Conservation (phyloP, 2,113 vertebrate genomes). For the Cinclus cinclus region DNA sequence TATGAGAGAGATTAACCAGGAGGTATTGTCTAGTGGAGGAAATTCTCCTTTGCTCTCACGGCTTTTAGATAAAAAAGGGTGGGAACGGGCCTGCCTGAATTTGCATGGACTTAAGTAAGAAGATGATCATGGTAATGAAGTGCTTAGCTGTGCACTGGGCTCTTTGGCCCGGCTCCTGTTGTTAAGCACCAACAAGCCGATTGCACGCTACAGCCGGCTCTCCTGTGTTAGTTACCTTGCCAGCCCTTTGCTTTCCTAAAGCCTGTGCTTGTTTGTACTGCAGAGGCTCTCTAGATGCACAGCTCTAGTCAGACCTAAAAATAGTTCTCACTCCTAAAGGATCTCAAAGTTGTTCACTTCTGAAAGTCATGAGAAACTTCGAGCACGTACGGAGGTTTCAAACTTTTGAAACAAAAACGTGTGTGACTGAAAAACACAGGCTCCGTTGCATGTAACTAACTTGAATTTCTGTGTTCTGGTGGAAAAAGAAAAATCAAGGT, state of each 20-base stretch:
- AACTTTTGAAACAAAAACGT: not conserved
- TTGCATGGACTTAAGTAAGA: constrained; percentile 40
- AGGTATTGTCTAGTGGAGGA: not conserved
- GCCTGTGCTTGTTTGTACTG: not conserved
- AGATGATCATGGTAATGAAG: not conserved
- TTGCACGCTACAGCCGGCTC: not conserved
- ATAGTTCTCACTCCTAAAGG: rapidly evolving
- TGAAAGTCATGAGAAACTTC: not conserved
- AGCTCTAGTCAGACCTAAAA: not conserved
- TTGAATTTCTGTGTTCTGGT: not conserved
- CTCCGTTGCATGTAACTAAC: not conserved
- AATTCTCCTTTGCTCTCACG: constrained; percentile 2
- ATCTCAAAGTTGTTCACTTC: not conserved
- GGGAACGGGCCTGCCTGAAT: constrained; percentile 44
- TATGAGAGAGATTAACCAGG: constrained; percentile 14
- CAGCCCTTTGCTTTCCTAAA: not conserved
- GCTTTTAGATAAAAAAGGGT: constrained; percentile 47
- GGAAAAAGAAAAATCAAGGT: not conserved
- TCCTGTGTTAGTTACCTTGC: not conserved
- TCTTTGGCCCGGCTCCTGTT: constrained; percentile 5
- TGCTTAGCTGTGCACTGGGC: not conserved
- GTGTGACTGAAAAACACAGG: not conserved
- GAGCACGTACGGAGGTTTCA: not conserved
- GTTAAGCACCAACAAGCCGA: not conserved
- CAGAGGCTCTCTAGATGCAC: not conserved